Conservation (phyloP, 2,888 invertebrate species). For the Sepioteuthis lessoniana region DNA sequence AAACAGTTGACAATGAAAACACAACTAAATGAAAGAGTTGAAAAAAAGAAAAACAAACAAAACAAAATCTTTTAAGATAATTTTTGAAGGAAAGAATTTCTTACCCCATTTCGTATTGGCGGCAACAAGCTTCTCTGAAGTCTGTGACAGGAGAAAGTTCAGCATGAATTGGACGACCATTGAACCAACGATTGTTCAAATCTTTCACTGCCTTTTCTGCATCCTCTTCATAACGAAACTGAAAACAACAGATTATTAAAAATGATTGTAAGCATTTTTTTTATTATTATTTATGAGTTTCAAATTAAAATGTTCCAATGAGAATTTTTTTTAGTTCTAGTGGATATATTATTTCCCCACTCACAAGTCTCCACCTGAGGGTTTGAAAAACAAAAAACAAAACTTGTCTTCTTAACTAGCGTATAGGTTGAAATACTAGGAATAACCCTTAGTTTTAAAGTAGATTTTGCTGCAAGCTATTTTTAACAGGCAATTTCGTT, state of each 20-base stretch:
- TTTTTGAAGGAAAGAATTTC: constrained; percentile 54
- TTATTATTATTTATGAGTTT: too few relatives aligned
- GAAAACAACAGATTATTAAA: constrained; percentile 60
- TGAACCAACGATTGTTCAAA: constrained; percentile 99
- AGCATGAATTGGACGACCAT: constrained; percentile 96
- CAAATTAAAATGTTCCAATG: too few relatives aligned
- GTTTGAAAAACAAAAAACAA: too few relatives aligned
- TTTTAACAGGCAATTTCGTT: too few relatives aligned
- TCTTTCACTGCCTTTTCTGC: constrained; percentile 98
- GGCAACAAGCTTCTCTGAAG: constrained; percentile 98
- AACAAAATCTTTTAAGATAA: not conserved
- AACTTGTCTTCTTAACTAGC: too few relatives aligned
- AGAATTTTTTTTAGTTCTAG: too few relatives aligned
- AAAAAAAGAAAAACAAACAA: not conserved
- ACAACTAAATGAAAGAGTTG: too few relatives aligned
- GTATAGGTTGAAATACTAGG: too few relatives aligned
- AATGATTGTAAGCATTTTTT: not conserved
- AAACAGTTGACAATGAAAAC: not conserved
- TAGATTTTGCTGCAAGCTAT: too few relatives aligned
- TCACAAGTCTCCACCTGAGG: too few relatives aligned
- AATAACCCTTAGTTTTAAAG: too few relatives aligned
- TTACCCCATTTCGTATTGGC: constrained; percentile 98
- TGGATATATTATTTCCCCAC: too few relatives aligned
- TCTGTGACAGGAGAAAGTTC: constrained; percentile 99
- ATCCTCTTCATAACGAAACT: constrained; percentile 97